Conservation (phyloP, 2,113 vertebrate genomes). For the Paracanthobrama guichenoti region DNA sequence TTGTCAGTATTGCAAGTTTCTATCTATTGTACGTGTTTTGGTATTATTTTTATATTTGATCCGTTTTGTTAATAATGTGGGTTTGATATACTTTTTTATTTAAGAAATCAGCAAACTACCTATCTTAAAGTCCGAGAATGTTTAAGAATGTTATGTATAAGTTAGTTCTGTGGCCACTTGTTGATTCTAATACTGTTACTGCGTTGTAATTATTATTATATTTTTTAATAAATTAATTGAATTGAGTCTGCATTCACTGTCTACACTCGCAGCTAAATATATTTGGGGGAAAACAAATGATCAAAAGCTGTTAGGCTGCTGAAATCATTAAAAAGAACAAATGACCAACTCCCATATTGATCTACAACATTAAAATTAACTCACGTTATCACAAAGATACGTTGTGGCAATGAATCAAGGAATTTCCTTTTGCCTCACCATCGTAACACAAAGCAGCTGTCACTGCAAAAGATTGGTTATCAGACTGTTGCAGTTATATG, state of each 20-base stretch:
- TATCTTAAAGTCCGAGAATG: no score
- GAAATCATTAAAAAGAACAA: not conserved
- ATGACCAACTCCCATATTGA: not conserved
- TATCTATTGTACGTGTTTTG: no score
- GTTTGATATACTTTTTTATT: not conserved
- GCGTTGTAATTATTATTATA: not conserved
- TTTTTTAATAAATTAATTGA: not conserved
- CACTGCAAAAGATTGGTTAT: not conserved
- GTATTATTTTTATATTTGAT: not conserved
- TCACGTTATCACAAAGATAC: not conserved
- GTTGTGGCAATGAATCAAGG: not conserved
- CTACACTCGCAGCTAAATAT: not conserved
- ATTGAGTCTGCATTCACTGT: not conserved
- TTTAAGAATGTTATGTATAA: not conserved
- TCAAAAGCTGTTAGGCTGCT: not conserved
- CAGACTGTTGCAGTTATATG: not conserved
- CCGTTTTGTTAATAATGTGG: not conserved
- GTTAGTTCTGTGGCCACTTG: not conserved
- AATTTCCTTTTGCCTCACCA: not conserved
- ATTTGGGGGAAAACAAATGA: not conserved
- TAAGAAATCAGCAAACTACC: not conserved
- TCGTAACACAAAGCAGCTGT: not conserved
- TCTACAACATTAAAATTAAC: not conserved
- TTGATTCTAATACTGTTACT: not conserved
- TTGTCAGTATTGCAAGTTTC: not conserved